Evolutionary conservation across 2,888 invertebrate species (phyloP).

Genomic region (Synergus japonicus): DNA sequence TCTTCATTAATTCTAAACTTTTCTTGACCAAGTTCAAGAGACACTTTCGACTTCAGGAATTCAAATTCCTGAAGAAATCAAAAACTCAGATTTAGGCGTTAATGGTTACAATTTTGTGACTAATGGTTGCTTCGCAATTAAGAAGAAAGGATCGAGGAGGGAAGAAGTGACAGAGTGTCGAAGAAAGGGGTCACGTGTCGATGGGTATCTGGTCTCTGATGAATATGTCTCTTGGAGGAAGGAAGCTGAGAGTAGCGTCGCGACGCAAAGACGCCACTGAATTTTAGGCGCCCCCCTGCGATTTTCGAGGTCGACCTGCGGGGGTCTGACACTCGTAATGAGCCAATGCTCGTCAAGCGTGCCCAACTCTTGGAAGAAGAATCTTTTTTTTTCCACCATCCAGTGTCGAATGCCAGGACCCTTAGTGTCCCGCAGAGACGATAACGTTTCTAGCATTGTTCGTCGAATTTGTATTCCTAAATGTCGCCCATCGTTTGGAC

Average conservation of each 20-base stretch:
- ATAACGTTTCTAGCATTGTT: slow-evolving; percentile 72
- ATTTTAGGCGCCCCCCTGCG: slow-evolving; percentile 66
- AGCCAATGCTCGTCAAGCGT: slow-evolving; percentile 64
- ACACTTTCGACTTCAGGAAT: too few relatives aligned
- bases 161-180: slow-evolving; percentile 10
- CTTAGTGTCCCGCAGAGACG: slow-evolving; percentile 66
- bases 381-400: slow-evolving; percentile 49
- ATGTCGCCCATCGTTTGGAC: slow-evolving; percentile 65
- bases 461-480: slow-evolving; percentile 72
- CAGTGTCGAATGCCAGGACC: slow-evolving; percentile 50
- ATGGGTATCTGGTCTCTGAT: slow-evolving; percentile 34
- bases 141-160: neutral
- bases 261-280: slow-evolving; percentile 59
- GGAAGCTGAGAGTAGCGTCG: slow-evolving; percentile 51
- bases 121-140: slow-evolving; percentile 15
- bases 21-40: too few relatives aligned
- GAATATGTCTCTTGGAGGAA: slow-evolving; percentile 31
- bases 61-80: too few relatives aligned
- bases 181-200: slow-evolving; percentile 33
- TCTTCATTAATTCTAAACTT: too few relatives aligned
- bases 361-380: slow-evolving; percentile 55
- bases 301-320: slow-evolving; percentile 68
- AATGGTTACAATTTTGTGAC: neutral
- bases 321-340: slow-evolving; percentile 74
- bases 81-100: too few relatives aligned